A percentile compares a stretch with the other conserved stretches of the same genome.
phyloP scores from a whole-genome alignment of 2,797 vertebrate species.

The Bryconaethiops microstoma region DNA sequence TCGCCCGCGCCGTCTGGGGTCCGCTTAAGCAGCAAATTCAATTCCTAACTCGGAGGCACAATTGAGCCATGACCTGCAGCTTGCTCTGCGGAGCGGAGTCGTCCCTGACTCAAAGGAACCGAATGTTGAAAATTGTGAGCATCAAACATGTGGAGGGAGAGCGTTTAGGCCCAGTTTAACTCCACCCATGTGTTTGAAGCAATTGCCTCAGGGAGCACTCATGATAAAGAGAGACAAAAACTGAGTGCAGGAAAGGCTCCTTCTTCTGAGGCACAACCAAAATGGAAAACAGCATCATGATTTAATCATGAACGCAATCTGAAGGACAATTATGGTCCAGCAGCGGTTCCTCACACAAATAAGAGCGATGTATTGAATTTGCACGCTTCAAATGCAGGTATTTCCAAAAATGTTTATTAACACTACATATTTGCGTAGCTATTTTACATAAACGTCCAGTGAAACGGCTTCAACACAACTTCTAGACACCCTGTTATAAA shows the following conservation, averaged over 20 bases:
- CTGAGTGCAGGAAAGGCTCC: conserved; percentile 28
- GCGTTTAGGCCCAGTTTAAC: not conserved
- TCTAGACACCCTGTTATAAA: too few relatives aligned
- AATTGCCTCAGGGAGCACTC: conserved; percentile 9
- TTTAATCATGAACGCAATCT: not conserved
- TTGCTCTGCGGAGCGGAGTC: conserved; percentile 57
- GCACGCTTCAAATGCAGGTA: not conserved
- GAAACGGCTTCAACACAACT: too few relatives aligned
- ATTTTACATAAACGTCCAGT: too few relatives aligned
- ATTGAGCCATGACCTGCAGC: conserved; percentile 69
- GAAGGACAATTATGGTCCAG: not conserved
- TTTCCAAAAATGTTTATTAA: not conserved
- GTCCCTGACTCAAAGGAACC: not conserved
- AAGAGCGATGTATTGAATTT: not conserved
- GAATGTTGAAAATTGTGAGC: conserved; percentile 15
- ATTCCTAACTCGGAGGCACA: conserved; percentile 57
- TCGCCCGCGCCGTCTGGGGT: conserved; percentile 67
- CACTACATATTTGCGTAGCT: too few relatives aligned
- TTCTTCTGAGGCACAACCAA: not conserved
- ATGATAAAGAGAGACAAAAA: conserved; percentile 30
- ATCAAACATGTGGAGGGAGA: conserved; percentile 19
- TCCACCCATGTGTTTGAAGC: conserved; percentile 11
- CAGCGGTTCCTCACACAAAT: not conserved
- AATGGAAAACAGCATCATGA: not conserved
- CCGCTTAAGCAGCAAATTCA: conserved; percentile 61